phyloP scores from a whole-genome alignment of 2,888 invertebrate species.

The Chrysomela aeneicollis region DNA sequence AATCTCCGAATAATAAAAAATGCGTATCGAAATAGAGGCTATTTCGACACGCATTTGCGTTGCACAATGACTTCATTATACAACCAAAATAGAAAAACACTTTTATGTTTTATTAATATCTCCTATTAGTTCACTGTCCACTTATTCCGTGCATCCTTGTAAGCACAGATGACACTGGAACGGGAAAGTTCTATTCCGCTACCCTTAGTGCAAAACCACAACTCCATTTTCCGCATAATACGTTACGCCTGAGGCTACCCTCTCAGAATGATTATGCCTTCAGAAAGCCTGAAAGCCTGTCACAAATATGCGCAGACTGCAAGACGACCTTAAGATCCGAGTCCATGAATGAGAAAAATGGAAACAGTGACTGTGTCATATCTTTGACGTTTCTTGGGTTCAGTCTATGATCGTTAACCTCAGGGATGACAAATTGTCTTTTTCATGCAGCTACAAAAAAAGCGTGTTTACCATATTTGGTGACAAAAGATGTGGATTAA shows the following conservation, averaged over 20 bases:
- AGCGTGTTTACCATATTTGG: no score
- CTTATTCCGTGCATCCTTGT: not conserved
- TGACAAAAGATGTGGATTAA: no score
- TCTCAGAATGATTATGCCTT: conserved; percentile 23
- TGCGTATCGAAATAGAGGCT: no score
- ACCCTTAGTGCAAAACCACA: conserved; percentile 2
- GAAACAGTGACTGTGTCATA: not conserved
- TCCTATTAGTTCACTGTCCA: conserved; percentile 17
- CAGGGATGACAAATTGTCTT: not conserved
- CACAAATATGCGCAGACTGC: conserved; percentile 31
- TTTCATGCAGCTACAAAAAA: not conserved
- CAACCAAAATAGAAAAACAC: not conserved
- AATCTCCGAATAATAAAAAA: no score
- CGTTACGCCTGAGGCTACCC: conserved; percentile 42
- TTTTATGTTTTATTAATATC: conserved; percentile 4
- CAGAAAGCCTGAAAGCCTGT: conserved; percentile 36
- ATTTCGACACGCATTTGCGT: no score
- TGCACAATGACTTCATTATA: no score
- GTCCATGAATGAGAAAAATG: not conserved
- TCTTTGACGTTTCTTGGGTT: not conserved
- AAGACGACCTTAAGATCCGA: conserved; percentile 2
- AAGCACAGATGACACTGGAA: not conserved
- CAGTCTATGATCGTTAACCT: no score
- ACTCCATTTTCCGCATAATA: conserved; percentile 42
- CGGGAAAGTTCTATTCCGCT: conserved; percentile 9